Evolutionary conservation across 1,140 invertebrate genomes (phyloP).

Genomic region (Ylistrum balloti): DNA sequence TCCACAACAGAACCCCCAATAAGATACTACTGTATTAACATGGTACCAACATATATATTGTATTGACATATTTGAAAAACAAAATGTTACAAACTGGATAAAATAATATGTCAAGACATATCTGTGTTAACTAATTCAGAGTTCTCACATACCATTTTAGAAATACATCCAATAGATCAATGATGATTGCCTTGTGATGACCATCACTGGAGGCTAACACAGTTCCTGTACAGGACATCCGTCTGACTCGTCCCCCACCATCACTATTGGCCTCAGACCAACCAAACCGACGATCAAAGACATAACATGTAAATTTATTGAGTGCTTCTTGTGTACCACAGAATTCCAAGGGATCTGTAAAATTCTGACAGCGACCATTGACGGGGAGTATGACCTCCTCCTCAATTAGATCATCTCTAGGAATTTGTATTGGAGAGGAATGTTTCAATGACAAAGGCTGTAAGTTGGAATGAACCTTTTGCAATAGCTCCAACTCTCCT

Average conservation of each 20-base stretch:
- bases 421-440: not conserved
- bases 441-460: not conserved
- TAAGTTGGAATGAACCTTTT: conserved; percentile 45
- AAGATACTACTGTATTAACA: no score
- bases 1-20: no score
- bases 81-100: no score
- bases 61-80: no score
- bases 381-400: not conserved
- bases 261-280: conserved; percentile 68
- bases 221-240: conserved; percentile 61
- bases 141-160: conserved; percentile 57
- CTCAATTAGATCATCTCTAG: not conserved
- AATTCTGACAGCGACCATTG: not conserved
- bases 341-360: conserved; percentile 1
- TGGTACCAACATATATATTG: no score
- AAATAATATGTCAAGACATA: no score
- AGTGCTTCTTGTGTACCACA: conserved; percentile 57
- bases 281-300: conserved; percentile 71
- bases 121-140: no score
- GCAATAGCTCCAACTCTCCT: conserved; percentile 43
- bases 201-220: conserved; percentile 59
- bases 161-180: conserved; percentile 59
- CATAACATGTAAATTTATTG: conserved; percentile 65
- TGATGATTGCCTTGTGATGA: conserved; percentile 61
- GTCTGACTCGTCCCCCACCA: conserved; percentile 51